Conservation (phyloP, 2,113 vertebrate genomes). For the Platanista minor region DNA sequence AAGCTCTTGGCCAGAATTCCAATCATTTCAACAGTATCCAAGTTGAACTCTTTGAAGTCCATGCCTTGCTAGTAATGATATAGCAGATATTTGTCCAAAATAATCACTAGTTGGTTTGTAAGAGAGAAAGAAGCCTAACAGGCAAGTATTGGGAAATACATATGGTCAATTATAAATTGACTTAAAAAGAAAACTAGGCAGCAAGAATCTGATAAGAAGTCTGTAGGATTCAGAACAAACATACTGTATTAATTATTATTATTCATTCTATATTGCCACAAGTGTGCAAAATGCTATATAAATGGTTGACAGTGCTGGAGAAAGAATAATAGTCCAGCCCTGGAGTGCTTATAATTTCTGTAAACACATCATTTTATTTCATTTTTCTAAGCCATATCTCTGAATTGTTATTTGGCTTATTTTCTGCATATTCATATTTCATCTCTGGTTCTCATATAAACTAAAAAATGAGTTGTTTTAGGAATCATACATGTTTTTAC, state of each 20-base stretch:
- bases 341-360: slow-evolving; percentile 64
- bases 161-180: background rate
- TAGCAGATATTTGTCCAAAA: slow-evolving; percentile 48
- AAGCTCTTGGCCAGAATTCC: slow-evolving; percentile 30
- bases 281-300: slow-evolving; percentile 54
- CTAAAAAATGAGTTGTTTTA: slow-evolving; percentile 48
- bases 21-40: slow-evolving; percentile 38
- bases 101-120: slow-evolving; percentile 41
- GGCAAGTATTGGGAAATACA: background rate
- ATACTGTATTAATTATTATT: slow-evolving; percentile 38
- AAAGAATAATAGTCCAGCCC: slow-evolving; percentile 61
- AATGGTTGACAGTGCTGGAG: slow-evolving; percentile 44
- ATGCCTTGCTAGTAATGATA: background rate
- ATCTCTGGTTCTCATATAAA: slow-evolving; percentile 52
- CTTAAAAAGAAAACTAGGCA: background rate
- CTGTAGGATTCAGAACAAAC: slow-evolving; percentile 16
- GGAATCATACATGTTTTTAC: slow-evolving; percentile 44
- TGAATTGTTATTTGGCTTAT: slow-evolving; percentile 45
- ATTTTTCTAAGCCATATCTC: slow-evolving; percentile 52
- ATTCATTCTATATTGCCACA: slow-evolving; percentile 41
- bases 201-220: background rate
- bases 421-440: slow-evolving; percentile 45
- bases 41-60: background rate
- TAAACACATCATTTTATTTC: slow-evolving; percentile 70
- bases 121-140: slow-evolving; percentile 32